A percentile compares a stretch with the other conserved stretches of the same genome.
Evolutionary conservation across 2,888 invertebrate genomes (phyloP).

Genomic region (Epicampocera succincta): DNA sequence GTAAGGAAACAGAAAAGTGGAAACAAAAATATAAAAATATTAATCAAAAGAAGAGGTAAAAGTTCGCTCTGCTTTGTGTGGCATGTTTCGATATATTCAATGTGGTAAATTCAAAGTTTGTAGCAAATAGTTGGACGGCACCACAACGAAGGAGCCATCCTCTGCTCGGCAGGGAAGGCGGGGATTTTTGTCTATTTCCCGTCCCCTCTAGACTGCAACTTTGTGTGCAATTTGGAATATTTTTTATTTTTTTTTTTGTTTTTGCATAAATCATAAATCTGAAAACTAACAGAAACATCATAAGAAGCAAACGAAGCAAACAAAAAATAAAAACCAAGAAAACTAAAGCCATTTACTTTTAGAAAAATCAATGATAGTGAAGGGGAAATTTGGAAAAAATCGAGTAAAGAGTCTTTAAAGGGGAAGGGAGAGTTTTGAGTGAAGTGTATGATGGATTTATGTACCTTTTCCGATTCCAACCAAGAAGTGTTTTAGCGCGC

Average conservation of each 20-base stretch:
- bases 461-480: too few species aligned
- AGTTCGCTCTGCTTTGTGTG: slow-evolving; percentile 72
- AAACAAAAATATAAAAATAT: background rate
- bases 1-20: background rate
- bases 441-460: background rate
- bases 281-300: slow-evolving; percentile 8
- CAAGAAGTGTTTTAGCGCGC: too few species aligned
- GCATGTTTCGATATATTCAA: slow-evolving; percentile 58
- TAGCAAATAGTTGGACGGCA: background rate
- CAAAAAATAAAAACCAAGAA: background rate
- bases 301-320: slow-evolving; percentile 50
- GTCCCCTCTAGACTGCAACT: background rate
- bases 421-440: background rate
- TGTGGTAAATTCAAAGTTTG: slow-evolving; percentile 29
- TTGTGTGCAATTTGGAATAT: slow-evolving; percentile 36
- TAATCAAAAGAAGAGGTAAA: slow-evolving; percentile 20
- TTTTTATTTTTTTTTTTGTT: slow-evolving; percentile 1
- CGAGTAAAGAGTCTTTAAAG: slow-evolving; percentile 21
- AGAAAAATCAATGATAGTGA: slow-evolving; percentile 56
- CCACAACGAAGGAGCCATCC: slow-evolving; percentile 25
- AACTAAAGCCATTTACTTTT: slow-evolving; percentile 1
- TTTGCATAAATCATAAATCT: slow-evolving; percentile 23
- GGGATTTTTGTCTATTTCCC: too few species aligned
- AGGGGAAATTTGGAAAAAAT: slow-evolving; percentile 49
- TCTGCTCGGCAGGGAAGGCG: background rate